These are phyloP conservation scores for Lytechinus pictus DNA, from an alignment of 35 echinoderm and acorn worm species.

Conservation along the genomic window DNA sequence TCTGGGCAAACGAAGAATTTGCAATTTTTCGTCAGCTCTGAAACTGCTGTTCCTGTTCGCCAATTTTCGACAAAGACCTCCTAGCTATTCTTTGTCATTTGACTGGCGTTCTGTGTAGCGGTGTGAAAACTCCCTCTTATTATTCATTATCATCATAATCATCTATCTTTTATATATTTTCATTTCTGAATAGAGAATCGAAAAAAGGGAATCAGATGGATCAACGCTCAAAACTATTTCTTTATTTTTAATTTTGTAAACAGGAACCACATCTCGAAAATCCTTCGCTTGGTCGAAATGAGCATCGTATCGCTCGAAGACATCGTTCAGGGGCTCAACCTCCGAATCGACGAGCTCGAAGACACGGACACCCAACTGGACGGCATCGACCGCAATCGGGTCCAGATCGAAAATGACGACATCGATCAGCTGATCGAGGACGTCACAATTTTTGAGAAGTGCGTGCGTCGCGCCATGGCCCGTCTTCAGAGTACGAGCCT, in stretches of 20 bases:
- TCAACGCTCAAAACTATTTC: too few relatives aligned
- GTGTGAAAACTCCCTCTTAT: too few relatives aligned
- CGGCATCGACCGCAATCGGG: neutral
- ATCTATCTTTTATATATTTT: too few relatives aligned
- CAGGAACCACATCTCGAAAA: neutral
- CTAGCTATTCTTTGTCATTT: too few relatives aligned
- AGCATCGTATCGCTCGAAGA: neutral
- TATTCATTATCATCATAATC: too few relatives aligned
- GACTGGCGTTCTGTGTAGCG: too few relatives aligned
- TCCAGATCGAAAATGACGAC: constrained; percentile 10
- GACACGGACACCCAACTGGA: neutral
- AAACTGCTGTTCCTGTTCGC: too few relatives aligned
- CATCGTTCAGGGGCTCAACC: neutral
- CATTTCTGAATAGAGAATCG: too few relatives aligned
- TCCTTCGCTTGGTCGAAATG: neutral
- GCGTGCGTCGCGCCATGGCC: neutral
- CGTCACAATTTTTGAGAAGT: neutral
- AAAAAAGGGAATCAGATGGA: too few relatives aligned
- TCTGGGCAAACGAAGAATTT: too few relatives aligned
- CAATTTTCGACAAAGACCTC: too few relatives aligned
- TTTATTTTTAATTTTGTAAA: neutral
- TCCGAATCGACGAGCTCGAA: neutral
- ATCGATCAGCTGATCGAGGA: neutral
- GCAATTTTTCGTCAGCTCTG: too few relatives aligned
- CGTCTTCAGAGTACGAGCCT: neutral